Percentiles rank a stretch among this genome's conserved stretches.
Evolutionary conservation across 2,113 vertebrate genomes (phyloP).

Genomic region (Aegithalos caudatus): DNA sequence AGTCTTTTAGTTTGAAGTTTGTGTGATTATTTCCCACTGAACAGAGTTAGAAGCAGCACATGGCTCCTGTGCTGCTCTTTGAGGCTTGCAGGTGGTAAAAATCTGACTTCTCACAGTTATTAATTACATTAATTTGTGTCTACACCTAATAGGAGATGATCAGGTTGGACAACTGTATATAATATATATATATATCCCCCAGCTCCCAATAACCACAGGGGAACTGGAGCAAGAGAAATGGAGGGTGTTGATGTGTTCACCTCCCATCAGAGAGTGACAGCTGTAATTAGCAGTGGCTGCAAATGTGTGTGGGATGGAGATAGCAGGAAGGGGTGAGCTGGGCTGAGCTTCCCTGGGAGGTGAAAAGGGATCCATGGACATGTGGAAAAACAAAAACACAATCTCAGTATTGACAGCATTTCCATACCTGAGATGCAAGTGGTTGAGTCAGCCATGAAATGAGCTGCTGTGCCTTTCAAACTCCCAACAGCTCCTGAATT

Average conservation of each 20-base stretch:
- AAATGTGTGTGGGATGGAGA: background rate
- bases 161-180: background rate
- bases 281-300: background rate
- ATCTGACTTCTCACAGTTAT: background rate
- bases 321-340: background rate
- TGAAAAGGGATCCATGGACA: background rate
- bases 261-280: background rate
- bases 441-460: background rate
- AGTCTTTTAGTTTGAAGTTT: background rate
- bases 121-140: background rate
- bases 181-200: background rate
- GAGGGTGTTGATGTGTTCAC: background rate
- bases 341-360: background rate
- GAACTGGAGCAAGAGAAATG: background rate
- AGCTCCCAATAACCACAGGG: background rate
- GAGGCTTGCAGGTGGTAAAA: background rate
- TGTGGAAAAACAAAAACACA: rapidly evolving
- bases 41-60: background rate
- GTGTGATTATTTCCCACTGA: background rate
- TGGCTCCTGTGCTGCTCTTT: background rate
- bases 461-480: background rate
- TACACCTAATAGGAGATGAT: background rate
- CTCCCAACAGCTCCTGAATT: background rate
- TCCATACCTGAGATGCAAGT: background rate
- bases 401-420: background rate